Conservation (phyloP, 2,113 vertebrate genomes). For the Hylia prasina region DNA sequence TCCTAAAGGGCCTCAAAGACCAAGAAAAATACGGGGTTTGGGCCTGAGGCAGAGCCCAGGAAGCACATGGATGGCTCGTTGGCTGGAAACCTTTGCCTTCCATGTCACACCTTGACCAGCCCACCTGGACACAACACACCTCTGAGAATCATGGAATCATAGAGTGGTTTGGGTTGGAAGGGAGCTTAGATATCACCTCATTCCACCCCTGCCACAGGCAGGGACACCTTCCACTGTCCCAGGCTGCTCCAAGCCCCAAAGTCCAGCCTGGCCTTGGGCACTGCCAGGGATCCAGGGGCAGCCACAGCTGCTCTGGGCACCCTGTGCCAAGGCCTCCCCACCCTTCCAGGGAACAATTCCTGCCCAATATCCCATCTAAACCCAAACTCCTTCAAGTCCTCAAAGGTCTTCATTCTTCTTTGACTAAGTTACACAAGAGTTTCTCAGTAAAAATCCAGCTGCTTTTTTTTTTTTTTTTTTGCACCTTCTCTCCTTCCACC, state of each 20-base stretch:
- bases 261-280: fast-evolving
- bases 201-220: background rate
- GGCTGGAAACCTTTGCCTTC: background rate
- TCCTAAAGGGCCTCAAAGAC: background rate
- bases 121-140: background rate
- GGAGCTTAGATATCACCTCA: background rate
- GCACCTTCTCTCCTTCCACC: background rate
- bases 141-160: background rate
- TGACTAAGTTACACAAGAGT: background rate
- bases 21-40: background rate
- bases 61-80: background rate
- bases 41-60: background rate
- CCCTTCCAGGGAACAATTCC: background rate
- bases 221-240: background rate
- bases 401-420: background rate
- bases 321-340: background rate
- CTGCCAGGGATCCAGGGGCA: background rate
- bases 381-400: background rate
- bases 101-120: background rate
- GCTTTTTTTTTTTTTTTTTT: background rate
- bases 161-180: background rate
- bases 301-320: background rate
- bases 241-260: background rate
- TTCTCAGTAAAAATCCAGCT: background rate
- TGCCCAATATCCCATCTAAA: background rate